These are phyloP conservation scores for Solenodon paradoxus DNA, from an alignment of 2,113 vertebrate genomes.

Conservation along the genomic window DNA sequence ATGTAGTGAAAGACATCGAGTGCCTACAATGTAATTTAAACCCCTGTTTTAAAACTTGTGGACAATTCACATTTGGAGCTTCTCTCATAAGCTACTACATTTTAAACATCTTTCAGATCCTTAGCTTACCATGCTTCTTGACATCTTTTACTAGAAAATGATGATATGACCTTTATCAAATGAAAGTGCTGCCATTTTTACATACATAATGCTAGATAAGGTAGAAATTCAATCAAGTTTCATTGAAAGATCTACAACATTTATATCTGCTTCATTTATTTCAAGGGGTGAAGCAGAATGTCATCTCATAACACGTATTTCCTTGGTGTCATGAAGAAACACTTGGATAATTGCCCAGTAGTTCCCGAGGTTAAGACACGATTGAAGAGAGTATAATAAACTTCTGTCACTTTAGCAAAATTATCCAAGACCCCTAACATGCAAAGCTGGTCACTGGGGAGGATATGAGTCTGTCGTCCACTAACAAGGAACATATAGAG, in stretches of 20 bases:
- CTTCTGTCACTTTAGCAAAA: not conserved
- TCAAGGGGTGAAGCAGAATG: not conserved
- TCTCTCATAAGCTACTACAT: not conserved
- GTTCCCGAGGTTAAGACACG: not conserved
- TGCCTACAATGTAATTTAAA: not conserved
- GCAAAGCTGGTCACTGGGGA: not conserved
- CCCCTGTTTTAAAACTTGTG: not conserved
- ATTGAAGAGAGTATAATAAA: not conserved
- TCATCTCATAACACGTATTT: not conserved
- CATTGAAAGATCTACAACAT: not conserved
- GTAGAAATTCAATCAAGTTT: not conserved
- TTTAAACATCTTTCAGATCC: not conserved
- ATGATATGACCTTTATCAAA: not conserved
- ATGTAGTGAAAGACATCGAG: not conserved
- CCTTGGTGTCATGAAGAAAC: not conserved
- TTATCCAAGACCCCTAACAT: not conserved
- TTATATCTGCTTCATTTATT: not conserved
- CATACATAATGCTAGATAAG: not conserved
- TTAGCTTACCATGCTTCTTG: not conserved
- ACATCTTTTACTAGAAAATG: not conserved
- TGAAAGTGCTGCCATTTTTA: not conserved
- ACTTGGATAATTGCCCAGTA: not conserved
- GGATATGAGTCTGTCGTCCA: not conserved
- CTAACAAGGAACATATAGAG: not conserved
- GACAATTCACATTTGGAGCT: not conserved